These are phyloP conservation scores for Catamblyrhynchus diadema DNA, from an alignment of 2,797 vertebrate species.

Conservation along the genomic window DNA sequence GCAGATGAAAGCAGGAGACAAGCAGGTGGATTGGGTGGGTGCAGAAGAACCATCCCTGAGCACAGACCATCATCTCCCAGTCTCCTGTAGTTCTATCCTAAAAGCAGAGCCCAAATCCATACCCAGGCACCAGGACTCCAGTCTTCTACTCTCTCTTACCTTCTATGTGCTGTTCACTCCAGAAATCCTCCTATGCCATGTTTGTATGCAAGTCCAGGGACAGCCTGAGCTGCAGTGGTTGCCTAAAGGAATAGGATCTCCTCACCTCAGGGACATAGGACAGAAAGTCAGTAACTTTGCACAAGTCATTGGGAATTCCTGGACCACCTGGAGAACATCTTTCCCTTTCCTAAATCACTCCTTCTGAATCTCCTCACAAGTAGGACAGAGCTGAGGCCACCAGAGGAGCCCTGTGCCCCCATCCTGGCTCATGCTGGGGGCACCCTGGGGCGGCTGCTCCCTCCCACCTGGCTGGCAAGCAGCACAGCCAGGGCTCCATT, in stretches of 20 bases:
- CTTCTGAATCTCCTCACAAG: neutral
- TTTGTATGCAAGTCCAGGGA: neutral
- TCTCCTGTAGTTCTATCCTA: neutral
- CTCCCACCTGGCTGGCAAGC: neutral
- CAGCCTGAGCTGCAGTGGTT: neutral
- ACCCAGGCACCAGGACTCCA: neutral
- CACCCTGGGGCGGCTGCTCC: neutral
- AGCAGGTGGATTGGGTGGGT: neutral
- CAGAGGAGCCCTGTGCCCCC: neutral
- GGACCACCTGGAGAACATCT: neutral
- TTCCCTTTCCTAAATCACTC: neutral
- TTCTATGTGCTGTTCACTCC: neutral
- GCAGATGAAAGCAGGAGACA: neutral
- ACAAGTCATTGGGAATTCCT: neutral
- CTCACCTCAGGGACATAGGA: fast-evolving
- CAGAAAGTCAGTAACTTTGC: neutral
- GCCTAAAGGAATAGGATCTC: neutral
- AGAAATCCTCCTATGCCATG: neutral
- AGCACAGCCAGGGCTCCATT: neutral
- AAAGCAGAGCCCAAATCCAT: neutral
- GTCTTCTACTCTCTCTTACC: neutral
- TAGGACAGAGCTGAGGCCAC: neutral
- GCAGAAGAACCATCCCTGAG: neutral
- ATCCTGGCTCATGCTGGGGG: fast-evolving
- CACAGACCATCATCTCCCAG: neutral